phyloP scores from a whole-genome alignment of 2,797 vertebrate species.

The Neostethus bicornis region DNA sequence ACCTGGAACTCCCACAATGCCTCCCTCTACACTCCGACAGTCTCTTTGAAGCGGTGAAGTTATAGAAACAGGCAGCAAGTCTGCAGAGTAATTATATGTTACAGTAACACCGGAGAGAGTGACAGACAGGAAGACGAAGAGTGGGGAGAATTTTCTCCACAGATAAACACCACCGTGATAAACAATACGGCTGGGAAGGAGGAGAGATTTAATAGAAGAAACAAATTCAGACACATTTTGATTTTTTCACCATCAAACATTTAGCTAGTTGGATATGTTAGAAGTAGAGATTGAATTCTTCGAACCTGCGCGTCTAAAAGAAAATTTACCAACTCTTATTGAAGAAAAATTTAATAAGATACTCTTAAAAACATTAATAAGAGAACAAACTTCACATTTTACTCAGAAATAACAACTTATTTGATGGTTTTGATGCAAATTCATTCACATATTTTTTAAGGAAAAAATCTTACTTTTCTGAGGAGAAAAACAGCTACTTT shows the following conservation, averaged over 20 bases:
- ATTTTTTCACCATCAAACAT: slow-evolving; percentile 5
- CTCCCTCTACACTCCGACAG: slow-evolving; percentile 78
- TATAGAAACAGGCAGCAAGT: slow-evolving; percentile 75
- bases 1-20: slow-evolving; percentile 85
- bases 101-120: slow-evolving; percentile 67
- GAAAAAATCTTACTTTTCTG: slow-evolving; percentile 1
- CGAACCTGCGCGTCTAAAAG: slow-evolving; percentile 25
- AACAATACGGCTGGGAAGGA: slow-evolving; percentile 61
- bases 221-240: slow-evolving; percentile 32
- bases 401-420: not conserved
- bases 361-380: slow-evolving; percentile 3
- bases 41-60: slow-evolving; percentile 79
- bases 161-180: slow-evolving; percentile 74
- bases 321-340: slow-evolving; percentile 8
- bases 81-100: slow-evolving; percentile 81
- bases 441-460: not conserved
- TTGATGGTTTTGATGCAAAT: not conserved
- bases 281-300: slow-evolving; percentile 14
- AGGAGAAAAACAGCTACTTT: slow-evolving; percentile 3
- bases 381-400: not conserved
- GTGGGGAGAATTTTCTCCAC: slow-evolving; percentile 53
- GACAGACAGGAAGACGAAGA: slow-evolving; percentile 56
- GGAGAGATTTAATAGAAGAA: slow-evolving; percentile 36
- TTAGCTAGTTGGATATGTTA: slow-evolving; percentile 31
- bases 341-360: not conserved